Conservation (phyloP, 2,888 invertebrate genomes). For the Trissoscelio sp. region DNA sequence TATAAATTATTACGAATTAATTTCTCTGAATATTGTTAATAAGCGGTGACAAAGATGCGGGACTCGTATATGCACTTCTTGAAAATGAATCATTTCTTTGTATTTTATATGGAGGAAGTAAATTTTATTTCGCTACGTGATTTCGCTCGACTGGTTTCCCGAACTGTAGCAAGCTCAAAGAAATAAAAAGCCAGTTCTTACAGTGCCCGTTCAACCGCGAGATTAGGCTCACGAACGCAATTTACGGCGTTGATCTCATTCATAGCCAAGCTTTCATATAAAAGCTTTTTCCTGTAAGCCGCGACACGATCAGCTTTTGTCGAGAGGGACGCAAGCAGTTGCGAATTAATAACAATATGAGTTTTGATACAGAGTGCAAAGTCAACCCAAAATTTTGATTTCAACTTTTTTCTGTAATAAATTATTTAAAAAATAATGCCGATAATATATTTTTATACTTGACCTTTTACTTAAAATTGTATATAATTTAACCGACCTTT, state of each 20-base stretch:
- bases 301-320: slow-evolving; percentile 77
- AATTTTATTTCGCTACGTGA: slow-evolving; percentile 62
- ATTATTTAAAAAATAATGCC: not conserved
- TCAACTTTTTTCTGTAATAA: slow-evolving; percentile 6
- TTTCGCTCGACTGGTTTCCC: slow-evolving; percentile 65
- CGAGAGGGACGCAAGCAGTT: slow-evolving; percentile 72
- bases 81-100: slow-evolving; percentile 38
- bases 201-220: slow-evolving; percentile 77
- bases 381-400: slow-evolving; percentile 35
- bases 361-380: slow-evolving; percentile 64
- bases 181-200: slow-evolving; percentile 68
- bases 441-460: not conserved
- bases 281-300: slow-evolving; percentile 84
- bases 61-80: not conserved
- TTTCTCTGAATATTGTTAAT: not conserved
- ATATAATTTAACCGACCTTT: not conserved
- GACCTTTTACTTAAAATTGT: not conserved
- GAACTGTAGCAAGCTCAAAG: slow-evolving; percentile 65
- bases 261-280: slow-evolving; percentile 81
- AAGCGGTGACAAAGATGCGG: no score
- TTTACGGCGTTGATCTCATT: slow-evolving; percentile 82
- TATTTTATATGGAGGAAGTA: slow-evolving; percentile 39
- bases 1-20: not conserved
- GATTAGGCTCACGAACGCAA: slow-evolving; percentile 82
- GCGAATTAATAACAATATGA: slow-evolving; percentile 76